Evolutionary conservation across 1,140 invertebrate genomes (phyloP).

Genomic region (Phthorimaea operculella): DNA sequence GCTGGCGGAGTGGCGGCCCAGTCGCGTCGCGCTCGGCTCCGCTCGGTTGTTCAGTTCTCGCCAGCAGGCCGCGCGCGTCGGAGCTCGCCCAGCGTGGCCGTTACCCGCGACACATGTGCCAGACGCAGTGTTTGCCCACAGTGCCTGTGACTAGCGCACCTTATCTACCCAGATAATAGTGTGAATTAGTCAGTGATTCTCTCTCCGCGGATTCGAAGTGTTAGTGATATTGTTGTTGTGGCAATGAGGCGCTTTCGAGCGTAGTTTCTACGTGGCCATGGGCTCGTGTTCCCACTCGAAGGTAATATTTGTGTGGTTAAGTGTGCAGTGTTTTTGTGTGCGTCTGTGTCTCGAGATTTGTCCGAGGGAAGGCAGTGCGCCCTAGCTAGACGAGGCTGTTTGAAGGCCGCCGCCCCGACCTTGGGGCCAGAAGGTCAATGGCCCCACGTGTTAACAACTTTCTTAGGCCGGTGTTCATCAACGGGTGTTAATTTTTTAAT

Average conservation of each 20-base stretch:
- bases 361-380: conserved; percentile 37
- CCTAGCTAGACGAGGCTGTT: conserved; percentile 55
- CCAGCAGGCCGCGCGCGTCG: conserved; percentile 42
- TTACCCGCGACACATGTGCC: conserved; percentile 17
- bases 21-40: conserved; percentile 13
- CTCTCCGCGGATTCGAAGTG: conserved; percentile 25
- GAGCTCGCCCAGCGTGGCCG: conserved; percentile 58
- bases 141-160: conserved; percentile 39
- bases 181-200: conserved; percentile 42
- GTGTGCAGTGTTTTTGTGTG: conserved; percentile 38
- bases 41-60: conserved; percentile 36
- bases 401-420: conserved; percentile 63
- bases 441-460: conserved; percentile 51
- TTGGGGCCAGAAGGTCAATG: conserved; percentile 59
- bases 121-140: conserved; percentile 23
- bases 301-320: conserved; percentile 47
- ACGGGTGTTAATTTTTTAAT: no score
- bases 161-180: conserved; percentile 56
- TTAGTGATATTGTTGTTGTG: conserved; percentile 37
- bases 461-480: no score
- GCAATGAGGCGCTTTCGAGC: conserved; percentile 32
- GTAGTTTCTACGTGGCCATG: conserved; percentile 52
- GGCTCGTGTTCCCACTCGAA: conserved; percentile 48
- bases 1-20: conserved; percentile 11
- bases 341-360: conserved; percentile 32